Percentiles rank a stretch among this genome's conserved stretches.
Evolutionary conservation across 2,113 vertebrate genomes (phyloP).

Genomic region (Ceyx melanurus): DNA sequence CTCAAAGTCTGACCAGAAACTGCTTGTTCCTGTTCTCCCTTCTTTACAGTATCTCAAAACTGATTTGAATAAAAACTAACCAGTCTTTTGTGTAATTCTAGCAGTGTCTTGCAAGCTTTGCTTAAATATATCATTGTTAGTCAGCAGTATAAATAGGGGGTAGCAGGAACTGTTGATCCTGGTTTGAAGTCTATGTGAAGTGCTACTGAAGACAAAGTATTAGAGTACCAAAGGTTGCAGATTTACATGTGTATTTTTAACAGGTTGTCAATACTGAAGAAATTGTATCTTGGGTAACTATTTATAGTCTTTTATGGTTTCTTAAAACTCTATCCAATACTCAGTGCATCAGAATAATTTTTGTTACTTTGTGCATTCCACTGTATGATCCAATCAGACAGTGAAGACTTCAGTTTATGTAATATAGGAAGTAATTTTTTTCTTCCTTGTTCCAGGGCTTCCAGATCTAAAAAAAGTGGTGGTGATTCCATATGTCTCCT

Average conservation of each 20-base stretch:
- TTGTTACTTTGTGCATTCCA: not conserved
- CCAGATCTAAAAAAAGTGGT: constrained; percentile 90
- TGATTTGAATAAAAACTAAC: not conserved
- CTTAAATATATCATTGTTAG: not conserved
- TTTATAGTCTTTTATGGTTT: not conserved
- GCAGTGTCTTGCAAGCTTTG: not conserved
- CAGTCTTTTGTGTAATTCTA: not conserved
- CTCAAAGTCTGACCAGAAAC: not conserved
- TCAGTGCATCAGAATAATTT: not conserved
- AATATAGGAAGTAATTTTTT: not conserved
- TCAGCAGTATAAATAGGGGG: not conserved
- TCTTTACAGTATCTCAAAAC: not conserved
- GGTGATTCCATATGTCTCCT: constrained; percentile 86
- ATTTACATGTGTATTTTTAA: not conserved
- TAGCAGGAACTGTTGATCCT: not conserved
- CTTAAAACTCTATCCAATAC: not conserved
- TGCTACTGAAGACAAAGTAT: not conserved
- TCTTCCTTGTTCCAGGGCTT: constrained; percentile 76
- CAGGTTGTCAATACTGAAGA: not conserved
- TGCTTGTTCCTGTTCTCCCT: not conserved
- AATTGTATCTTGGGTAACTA: not conserved
- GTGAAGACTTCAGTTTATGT: not conserved
- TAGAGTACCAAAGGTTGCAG: not conserved
- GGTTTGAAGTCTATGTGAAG: not conserved
- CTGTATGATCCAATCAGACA: not conserved